Conservation (phyloP, 2,797 vertebrate genomes). For the Spea hammondii region DNA sequence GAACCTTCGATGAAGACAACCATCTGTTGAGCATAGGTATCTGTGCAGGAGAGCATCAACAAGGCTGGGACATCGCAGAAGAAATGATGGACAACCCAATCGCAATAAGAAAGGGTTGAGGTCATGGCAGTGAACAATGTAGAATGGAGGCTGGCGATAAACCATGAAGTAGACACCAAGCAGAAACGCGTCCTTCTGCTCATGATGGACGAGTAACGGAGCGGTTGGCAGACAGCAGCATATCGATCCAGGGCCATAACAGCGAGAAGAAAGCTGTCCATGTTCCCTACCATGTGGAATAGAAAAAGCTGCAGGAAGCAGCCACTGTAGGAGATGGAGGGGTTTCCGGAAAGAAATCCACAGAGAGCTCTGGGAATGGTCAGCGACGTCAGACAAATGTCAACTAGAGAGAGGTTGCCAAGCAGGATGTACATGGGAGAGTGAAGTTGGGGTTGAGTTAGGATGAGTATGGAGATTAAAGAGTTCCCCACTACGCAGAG, state of each 20-base stretch:
- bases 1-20: constrained; percentile 28
- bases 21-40: constrained; percentile 33
- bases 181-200: constrained; percentile 14
- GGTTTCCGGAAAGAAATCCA: constrained; percentile 4
- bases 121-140: constrained; percentile 34
- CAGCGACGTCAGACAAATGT: constrained; percentile 27
- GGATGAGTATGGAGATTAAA: constrained; percentile 20
- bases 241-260: constrained; percentile 44
- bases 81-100: constrained; percentile 33
- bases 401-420: constrained; percentile 39
- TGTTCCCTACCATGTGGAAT: constrained; percentile 34
- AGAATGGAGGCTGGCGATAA: constrained; percentile 18
- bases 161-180: constrained; percentile 19
- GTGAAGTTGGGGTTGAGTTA: constrained; percentile 29
- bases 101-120: constrained; percentile 16
- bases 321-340: constrained; percentile 25
- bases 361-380: constrained; percentile 21
- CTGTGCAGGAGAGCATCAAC: constrained; percentile 38
- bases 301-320: constrained; percentile 36
- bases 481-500: constrained; percentile 34
- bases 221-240: constrained; percentile 35
- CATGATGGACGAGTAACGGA: constrained; percentile 38
- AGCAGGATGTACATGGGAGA: constrained; percentile 41
- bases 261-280: constrained; percentile 37
- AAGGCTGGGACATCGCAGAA: constrained; percentile 44